Base-by-base conservation (phyloP, 2,113 vertebrate species). In the Python bivittatus region DNA sequence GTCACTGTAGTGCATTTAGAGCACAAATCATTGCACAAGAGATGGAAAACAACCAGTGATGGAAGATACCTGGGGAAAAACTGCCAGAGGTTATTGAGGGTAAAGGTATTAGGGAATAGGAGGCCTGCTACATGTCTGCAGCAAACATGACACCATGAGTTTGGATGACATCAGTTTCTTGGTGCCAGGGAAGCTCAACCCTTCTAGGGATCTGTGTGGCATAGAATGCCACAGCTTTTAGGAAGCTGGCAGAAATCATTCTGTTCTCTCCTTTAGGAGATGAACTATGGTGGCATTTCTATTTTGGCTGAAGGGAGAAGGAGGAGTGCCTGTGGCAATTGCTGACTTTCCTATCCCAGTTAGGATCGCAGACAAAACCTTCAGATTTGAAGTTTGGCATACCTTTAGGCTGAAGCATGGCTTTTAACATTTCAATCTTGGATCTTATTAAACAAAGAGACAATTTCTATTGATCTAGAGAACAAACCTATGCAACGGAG, bases 1-100 rank as follows among this genome's bases (percentile, higher is more conserved):
- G 89, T 94, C 94, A 93, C 52, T 44, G 89, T 52, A 20, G 56
- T 93, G 87, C 94, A 94, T 93, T 92, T 25, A 0, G 4, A 89
- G 84, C 53, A 93, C 56, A 94, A 96, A 94, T 88, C 29, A 89
- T 52, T 93, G 91, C 84, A 27, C 87, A 60, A 33, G 7, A 72
- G 86, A 68, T 60, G 84, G 90, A 7, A 79, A 88, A 1, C 91
- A 44, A n/a, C 12, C 13, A 20, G 23, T 42, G 25, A 88, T 88
- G 52, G 83, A 79, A 90, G 86, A 89, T 48, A 60, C 25, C n/a
- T 5, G 56, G 2, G 15, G 88, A 38, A 52, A 8, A 22, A 52
- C 15, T 86, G 44, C 8, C 2, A 79, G 72, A 79, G 72, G 33
- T 79, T 79, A 79, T 22, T 22, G 72, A 38, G 57, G 29, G 15